Conservation (phyloP, 2,888 invertebrate genomes). For the Rotaria macrura region DNA sequence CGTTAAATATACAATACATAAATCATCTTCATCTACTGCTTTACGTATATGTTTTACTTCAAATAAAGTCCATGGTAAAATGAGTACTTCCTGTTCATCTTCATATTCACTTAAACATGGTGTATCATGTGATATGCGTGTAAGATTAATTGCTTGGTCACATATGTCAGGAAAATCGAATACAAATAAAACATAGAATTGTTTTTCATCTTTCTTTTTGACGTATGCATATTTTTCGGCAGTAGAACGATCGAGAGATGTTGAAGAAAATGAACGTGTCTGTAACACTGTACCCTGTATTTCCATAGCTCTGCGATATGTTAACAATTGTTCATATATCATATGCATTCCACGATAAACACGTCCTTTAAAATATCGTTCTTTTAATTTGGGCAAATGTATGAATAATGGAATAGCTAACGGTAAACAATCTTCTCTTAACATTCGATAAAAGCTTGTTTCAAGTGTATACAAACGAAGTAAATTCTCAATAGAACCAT, state of each 20-base stretch:
- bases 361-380: not conserved
- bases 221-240: not conserved
- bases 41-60: not conserved
- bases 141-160: not conserved
- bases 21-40: not conserved
- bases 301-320: not conserved
- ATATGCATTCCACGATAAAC: not conserved
- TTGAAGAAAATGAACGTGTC: slow-evolving; percentile 7
- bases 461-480: slow-evolving; percentile 9
- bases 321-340: not conserved
- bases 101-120: slow-evolving; percentile 17
- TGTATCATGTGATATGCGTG: not conserved
- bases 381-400: not conserved
- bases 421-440: not conserved
- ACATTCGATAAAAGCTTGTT: not conserved
- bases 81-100: slow-evolving; percentile 9
- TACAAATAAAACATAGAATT: not conserved
- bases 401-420: slow-evolving; percentile 1
- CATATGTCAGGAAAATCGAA: not conserved
- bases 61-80: slow-evolving; percentile 7
- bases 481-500: not conserved
- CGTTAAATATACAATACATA: not conserved
- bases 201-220: not conserved
- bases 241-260: not conserved
- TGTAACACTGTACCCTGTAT: not conserved